Evolutionary conservation across 2,888 invertebrate genomes (phyloP).

Genomic region (Mellilla xanthometata): DNA sequence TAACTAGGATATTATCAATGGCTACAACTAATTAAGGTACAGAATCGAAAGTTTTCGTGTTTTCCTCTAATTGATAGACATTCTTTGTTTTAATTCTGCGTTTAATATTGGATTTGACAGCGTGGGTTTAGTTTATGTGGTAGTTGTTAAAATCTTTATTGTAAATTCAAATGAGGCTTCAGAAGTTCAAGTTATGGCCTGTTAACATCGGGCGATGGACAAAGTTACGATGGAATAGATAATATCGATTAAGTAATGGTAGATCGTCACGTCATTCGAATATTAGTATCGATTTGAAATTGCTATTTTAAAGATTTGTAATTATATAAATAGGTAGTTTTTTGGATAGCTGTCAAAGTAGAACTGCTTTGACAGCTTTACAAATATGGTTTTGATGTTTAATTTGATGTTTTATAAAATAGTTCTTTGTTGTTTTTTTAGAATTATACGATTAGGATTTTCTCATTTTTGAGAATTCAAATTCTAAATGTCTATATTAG

Average conservation of each 20-base stretch:
- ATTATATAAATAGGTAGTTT: not conserved
- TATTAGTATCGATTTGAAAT: slow-evolving; percentile 10
- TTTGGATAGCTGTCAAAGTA: too few species aligned
- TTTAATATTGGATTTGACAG: slow-evolving; percentile 24
- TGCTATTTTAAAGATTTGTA: not conserved
- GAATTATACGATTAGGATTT: too few species aligned
- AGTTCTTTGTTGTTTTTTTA: too few species aligned
- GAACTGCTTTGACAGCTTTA: too few species aligned
- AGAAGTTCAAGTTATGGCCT: slow-evolving; percentile 25
- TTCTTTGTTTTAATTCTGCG: slow-evolving; percentile 34
- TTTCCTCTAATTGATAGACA: slow-evolving; percentile 33
- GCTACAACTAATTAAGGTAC: slow-evolving; percentile 37
- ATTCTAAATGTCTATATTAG: too few species aligned
- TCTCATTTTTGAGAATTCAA: too few species aligned
- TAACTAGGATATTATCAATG: too few species aligned
- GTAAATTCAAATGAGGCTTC: slow-evolving; percentile 27
- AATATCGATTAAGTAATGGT: slow-evolving; percentile 24
- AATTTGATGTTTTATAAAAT: too few species aligned
- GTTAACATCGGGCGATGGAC: slow-evolving; percentile 27
- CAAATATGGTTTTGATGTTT: too few species aligned
- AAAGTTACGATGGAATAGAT: slow-evolving; percentile 23
- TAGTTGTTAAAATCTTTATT: slow-evolving; percentile 27
- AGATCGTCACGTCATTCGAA: slow-evolving; percentile 25
- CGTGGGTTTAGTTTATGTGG: slow-evolving; percentile 25
- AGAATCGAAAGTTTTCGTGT: slow-evolving; percentile 38